Evolutionary conservation across 2,113 vertebrate genomes (phyloP), one percentile per base, ranked within the genome.

Genomic region (Prinia subflava): DNA sequence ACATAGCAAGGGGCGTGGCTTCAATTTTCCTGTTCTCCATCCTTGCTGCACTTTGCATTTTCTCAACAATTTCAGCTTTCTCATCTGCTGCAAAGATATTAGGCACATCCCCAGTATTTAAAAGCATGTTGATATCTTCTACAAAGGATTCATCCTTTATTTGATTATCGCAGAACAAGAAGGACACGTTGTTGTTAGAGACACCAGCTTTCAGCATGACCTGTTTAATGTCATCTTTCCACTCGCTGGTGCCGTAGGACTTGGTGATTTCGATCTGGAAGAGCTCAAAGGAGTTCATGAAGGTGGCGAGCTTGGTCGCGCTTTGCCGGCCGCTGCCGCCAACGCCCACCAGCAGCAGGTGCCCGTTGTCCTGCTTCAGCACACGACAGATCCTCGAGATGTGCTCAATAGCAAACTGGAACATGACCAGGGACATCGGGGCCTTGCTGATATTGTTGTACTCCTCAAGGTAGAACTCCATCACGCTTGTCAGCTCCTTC

Each of bases 361-460:
- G 99, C 2, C 99, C 99, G 3, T 98, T 99, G 70, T 99, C 98
- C 87, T 99, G 99, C 55, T 99, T 99, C 74, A 99, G 92, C 11
- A 99, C 99, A 9, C 99, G 97, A 89, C 99, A 99, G 52, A 99
- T 99, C 73, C 99, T 98, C 2, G 99, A 99, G 94, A 99, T 97
- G 92, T 99, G 99, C 93, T 99, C 99, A 10, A 99, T 98, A 55
- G 99, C 99, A 67, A 99, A 99, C 93, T 97, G 98, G 97, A 99
- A 99, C 98, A 99, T 99, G 30, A 99, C 99, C 68, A 99, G 96
- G 47, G 98, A 97, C 99, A 99, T 99, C 1, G 99, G 99, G 8
- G 99, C 97, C 96, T 98, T 99, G 98, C 98, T 99, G 91, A 98
- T 74, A 21, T 96, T 98, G 97, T 99, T 99, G 97, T 98, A 99